Evolutionary conservation across 2,888 invertebrate genomes (phyloP), one percentile per base, ranked within the genome.

Genomic region (Petrolisthes cinctipes): DNA sequence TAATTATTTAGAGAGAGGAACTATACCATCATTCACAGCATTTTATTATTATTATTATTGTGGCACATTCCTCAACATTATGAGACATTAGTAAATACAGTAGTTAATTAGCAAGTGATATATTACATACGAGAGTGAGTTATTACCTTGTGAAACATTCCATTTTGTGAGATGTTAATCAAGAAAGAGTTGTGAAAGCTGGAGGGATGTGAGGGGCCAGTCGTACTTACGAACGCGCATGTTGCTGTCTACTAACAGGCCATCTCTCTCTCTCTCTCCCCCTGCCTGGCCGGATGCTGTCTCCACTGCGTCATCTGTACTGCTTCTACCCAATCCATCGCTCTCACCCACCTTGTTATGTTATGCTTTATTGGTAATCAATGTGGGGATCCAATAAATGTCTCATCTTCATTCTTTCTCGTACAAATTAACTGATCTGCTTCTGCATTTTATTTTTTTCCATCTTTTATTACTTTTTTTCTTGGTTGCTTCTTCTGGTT

Each of bases 161-260:
- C 37, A 37, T 37, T 37, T 37, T 37, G 2, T 37, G 37, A 37
- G 37, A 37, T 37, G 1, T 37, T 37, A 37, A 37, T 37, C 37
- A 37, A 37, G 37, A 37, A 37, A 37, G 37, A 37, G 37, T 37
- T 37, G 37, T 75, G 75, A 75, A n/a, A 75, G 20, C 75, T 75
- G 61, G 66, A 86, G 61, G 87, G 80, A 83, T 81, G 71, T 71
- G 79, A 83, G 83, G 87, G 87, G 87, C 83, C 83, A 83, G 83
- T 71, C 51, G 75, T 57, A 68, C 71, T 78, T 68, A 83, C 66
- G 76, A 87, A 83, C 53, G 75, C 84, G 87, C 87, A 87, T 87
- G 87, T 82, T 78, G 85, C 79, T 88, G 85, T 85, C 53, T 88
- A 88, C 88, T 88, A 88, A 88, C 85, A 75, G 80, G 88, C 82